Conservation (phyloP, 2,797 vertebrate genomes). For the Mycteria americana region DNA sequence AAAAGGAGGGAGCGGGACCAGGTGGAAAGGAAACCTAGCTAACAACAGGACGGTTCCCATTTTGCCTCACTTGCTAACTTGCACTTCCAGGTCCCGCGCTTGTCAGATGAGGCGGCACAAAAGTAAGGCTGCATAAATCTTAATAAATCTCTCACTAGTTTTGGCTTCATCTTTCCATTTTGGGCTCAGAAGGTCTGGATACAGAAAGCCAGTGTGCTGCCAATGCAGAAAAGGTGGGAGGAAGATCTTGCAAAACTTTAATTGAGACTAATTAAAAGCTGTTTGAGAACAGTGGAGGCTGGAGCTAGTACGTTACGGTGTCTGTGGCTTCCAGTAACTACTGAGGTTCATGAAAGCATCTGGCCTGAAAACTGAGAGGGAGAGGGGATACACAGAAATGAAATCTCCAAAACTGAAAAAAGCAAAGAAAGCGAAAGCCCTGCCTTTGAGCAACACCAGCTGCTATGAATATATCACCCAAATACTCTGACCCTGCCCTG, state of each 20-base stretch:
- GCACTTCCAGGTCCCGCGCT: neutral
- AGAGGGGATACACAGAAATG: neutral
- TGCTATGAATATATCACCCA: neutral
- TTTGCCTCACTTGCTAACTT: neutral
- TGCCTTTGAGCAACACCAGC: neutral
- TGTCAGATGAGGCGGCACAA: neutral
- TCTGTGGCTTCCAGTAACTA: neutral
- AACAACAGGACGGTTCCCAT: neutral
- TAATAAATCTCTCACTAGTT: neutral
- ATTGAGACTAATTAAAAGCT: slow-evolving; percentile 21
- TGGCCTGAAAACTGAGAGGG: neutral
- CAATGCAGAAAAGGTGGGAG: slow-evolving; percentile 4
- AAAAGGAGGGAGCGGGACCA: neutral
- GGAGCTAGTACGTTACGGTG: neutral
- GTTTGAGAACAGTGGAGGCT: neutral
- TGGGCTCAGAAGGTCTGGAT: neutral
- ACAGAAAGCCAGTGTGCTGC: neutral
- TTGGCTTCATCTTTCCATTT: neutral
- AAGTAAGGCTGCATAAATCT: neutral
- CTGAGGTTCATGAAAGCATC: neutral
- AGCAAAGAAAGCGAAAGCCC: neutral
- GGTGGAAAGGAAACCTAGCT: neutral
- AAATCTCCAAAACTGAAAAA: neutral
- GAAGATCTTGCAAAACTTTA: slow-evolving; percentile 23
- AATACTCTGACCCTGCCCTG: neutral